These are phyloP conservation scores for Tethya wilhelma DNA, from an alignment of 37 sponge, comb jelly and placozoan species.

Conservation along the genomic window DNA sequence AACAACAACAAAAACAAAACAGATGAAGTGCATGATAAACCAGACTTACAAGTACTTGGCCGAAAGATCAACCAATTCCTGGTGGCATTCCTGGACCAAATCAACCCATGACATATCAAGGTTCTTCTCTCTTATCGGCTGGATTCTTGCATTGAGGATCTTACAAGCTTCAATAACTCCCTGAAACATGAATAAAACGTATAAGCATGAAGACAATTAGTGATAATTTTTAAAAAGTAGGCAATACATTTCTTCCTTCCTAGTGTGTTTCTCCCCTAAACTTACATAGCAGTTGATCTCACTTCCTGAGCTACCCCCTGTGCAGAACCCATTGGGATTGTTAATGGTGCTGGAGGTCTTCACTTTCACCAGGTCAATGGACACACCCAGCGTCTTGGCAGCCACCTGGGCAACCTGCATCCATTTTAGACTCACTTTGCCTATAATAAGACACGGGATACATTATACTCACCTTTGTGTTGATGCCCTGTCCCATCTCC, in stretches of 20 bases:
- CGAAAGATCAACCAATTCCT: conserved; percentile 59
- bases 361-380: conserved; percentile 53
- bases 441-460: no score
- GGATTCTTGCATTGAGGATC: conserved; percentile 55
- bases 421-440: no score
- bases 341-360: conserved; percentile 66
- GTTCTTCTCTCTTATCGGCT: conserved; percentile 41
- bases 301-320: conserved; percentile 70
- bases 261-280: not conserved
- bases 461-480: conserved; percentile 86
- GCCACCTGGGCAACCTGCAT: conserved; percentile 82
- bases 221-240: no score
- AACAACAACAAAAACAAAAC: no score
- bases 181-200: conserved; percentile 12
- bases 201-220: no score
- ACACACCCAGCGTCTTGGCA: conserved; percentile 69
- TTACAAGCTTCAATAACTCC: conserved; percentile 63
- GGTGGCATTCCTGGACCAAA: conserved; percentile 49
- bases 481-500: conserved; percentile 85
- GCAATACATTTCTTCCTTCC: not conserved
- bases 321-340: conserved; percentile 63
- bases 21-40: not conserved
- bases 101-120: conserved; percentile 60
- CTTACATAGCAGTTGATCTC: conserved; percentile 68
- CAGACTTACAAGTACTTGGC: conserved; percentile 27